Evolutionary conservation across 2,888 invertebrate species (phyloP).

Genomic region (Nomada flava): DNA sequence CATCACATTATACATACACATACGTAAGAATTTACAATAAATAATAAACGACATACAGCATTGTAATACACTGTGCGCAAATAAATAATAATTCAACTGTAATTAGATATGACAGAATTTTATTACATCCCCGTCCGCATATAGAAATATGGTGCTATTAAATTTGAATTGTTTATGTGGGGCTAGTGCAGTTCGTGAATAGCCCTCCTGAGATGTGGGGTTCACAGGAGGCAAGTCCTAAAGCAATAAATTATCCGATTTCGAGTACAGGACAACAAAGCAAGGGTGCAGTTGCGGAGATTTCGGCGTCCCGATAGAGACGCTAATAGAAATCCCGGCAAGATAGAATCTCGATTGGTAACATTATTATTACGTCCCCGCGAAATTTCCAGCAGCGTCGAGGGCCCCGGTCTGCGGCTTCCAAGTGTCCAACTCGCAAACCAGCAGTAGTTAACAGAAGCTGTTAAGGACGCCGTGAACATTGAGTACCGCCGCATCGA

Average conservation of each 20-base stretch:
- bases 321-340: conserved; percentile 48
- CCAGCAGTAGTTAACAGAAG: conserved; percentile 47
- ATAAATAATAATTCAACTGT: too few relatives aligned
- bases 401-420: conserved; percentile 35
- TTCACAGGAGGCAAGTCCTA: too few relatives aligned
- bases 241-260: neutral
- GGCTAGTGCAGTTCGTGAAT: neutral
- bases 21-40: too few relatives aligned
- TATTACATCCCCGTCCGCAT: too few relatives aligned
- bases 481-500: conserved; percentile 53
- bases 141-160: too few relatives aligned
- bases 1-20: too few relatives aligned
- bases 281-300: neutral
- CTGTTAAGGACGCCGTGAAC: conserved; percentile 59
- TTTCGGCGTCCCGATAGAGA: conserved; percentile 2
- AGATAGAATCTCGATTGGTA: conserved; percentile 50
- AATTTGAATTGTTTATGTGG: neutral
- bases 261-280: neutral
- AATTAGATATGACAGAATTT: too few relatives aligned
- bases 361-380: conserved; percentile 47
- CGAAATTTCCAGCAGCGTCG: conserved; percentile 39
- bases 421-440: conserved; percentile 57
- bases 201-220: neutral
- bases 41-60: too few relatives aligned
- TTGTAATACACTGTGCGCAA: too few relatives aligned